Evolutionary conservation across 2,797 vertebrate species (phyloP).

Genomic region (Fistularia tabacaria): DNA sequence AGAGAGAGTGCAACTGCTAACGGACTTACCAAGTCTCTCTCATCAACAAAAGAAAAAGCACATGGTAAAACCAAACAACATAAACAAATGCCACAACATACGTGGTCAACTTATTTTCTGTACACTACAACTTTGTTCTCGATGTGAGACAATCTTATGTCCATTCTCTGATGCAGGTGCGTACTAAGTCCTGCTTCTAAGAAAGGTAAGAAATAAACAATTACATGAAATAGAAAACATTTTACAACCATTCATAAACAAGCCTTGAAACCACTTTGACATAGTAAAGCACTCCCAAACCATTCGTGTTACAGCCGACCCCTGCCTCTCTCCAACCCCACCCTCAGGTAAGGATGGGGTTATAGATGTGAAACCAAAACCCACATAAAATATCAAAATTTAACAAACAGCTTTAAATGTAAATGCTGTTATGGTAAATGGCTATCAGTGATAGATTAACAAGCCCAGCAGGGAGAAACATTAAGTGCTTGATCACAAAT

Average conservation of each 20-base stretch:
- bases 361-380: slow-evolving; percentile 15
- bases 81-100: slow-evolving; percentile 59
- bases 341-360: slow-evolving; percentile 20
- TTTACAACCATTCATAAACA: slow-evolving; percentile 68
- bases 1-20: slow-evolving; percentile 66
- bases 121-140: slow-evolving; percentile 73
- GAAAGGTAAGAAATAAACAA: slow-evolving; percentile 65
- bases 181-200: slow-evolving; percentile 53
- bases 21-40: slow-evolving; percentile 64
- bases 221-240: slow-evolving; percentile 49
- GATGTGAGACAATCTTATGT: slow-evolving; percentile 60
- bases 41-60: slow-evolving; percentile 48
- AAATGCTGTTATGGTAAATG: slow-evolving; percentile 50
- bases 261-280: slow-evolving; percentile 50
- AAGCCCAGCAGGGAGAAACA: slow-evolving; percentile 53
- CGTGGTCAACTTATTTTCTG: slow-evolving; percentile 67
- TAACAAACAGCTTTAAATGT: slow-evolving; percentile 39
- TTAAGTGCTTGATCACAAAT: slow-evolving; percentile 46
- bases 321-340: slow-evolving; percentile 4
- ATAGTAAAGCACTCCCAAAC: slow-evolving; percentile 35
- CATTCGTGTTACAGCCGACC: slow-evolving; percentile 27
- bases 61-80: slow-evolving; percentile 59
- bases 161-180: slow-evolving; percentile 46
- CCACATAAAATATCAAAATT: slow-evolving; percentile 28
- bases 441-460: slow-evolving; percentile 41